Evolutionary conservation across 2,888 invertebrate genomes (phyloP).

Genomic region (Lypha dubia): DNA sequence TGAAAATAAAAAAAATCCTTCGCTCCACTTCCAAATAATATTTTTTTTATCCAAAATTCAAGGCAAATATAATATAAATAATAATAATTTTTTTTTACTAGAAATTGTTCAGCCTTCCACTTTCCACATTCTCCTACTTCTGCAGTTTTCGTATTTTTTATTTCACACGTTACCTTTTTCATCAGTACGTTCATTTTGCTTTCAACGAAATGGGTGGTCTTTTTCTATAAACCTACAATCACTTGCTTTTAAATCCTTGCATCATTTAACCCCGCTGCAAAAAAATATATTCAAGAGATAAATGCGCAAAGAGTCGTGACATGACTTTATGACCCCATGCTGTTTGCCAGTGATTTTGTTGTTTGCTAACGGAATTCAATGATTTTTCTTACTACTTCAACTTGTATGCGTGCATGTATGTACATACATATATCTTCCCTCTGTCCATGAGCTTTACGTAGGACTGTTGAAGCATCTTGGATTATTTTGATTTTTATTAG

Average conservation of each 20-base stretch:
- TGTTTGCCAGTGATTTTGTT: constrained; percentile 73
- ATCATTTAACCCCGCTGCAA: constrained; percentile 16
- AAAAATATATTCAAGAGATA: constrained; percentile 50
- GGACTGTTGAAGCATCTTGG: constrained; percentile 74
- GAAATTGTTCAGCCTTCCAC: too few relatives aligned
- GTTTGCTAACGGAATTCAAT: constrained; percentile 67
- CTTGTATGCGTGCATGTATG: background rate
- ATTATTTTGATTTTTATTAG: constrained; percentile 84
- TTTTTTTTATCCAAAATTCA: too few relatives aligned
- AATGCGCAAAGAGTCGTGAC: constrained; percentile 70
- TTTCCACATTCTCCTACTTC: constrained; percentile 76
- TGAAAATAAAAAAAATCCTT: too few relatives aligned
- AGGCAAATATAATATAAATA: too few relatives aligned
- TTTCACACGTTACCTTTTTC: constrained; percentile 30
- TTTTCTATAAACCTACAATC: constrained; percentile 31
- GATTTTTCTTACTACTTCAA: constrained; percentile 53
- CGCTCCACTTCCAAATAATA: too few relatives aligned
- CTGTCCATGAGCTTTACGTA: background rate
- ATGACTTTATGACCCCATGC: constrained; percentile 74
- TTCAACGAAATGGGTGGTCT: constrained; percentile 67
- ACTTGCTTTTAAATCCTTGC: constrained; percentile 29
- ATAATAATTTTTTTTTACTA: too few relatives aligned
- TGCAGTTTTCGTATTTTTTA: constrained; percentile 35
- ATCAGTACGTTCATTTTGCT: background rate
- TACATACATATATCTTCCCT: background rate